Percentiles rank a stretch among this genome's conserved stretches.
Conservation (phyloP, 1,140 invertebrate species). For the Mamestra configurata region DNA sequence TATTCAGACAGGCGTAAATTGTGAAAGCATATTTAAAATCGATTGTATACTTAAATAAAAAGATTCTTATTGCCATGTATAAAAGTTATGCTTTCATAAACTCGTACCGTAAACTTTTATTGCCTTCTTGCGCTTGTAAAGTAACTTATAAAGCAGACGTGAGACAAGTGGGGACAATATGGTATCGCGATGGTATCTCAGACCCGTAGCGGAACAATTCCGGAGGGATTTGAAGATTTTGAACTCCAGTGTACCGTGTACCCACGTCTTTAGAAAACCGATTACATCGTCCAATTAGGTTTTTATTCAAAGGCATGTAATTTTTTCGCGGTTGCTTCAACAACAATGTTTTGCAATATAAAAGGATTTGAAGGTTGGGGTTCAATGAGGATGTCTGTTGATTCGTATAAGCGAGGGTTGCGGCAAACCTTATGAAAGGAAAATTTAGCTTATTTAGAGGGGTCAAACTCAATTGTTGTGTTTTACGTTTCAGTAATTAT, state of each 20-base stretch:
- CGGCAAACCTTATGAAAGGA: conserved; percentile 18
- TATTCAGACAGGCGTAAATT: too few species aligned
- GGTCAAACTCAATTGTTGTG: conserved; percentile 1
- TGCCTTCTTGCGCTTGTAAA: not conserved
- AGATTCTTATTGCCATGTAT: not conserved
- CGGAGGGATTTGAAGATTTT: not conserved
- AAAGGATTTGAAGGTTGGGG: conserved; percentile 28
- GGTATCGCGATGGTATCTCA: conserved; percentile 5
- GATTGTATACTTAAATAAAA: not conserved
- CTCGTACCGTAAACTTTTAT: conserved; percentile 6
- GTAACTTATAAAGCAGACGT: not conserved
- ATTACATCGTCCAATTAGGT: conserved; percentile 18
- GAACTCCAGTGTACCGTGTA: not conserved
- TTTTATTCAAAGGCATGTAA: not conserved
- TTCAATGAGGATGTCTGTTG: conserved; percentile 16
- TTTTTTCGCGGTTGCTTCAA: not conserved
- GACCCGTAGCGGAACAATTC: not conserved
- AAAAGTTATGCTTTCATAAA: not conserved
- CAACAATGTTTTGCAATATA: conserved; percentile 24
- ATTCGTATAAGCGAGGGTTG: conserved; percentile 17
- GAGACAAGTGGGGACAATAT: not conserved
- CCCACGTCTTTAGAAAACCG: not conserved
- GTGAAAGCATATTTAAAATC: too few species aligned
- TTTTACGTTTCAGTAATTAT: conserved; percentile 23
- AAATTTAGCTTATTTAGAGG: conserved; percentile 30